Evolutionary conservation across 2,113 vertebrate species (phyloP).

Genomic region (Ctenomys sociabilis): DNA sequence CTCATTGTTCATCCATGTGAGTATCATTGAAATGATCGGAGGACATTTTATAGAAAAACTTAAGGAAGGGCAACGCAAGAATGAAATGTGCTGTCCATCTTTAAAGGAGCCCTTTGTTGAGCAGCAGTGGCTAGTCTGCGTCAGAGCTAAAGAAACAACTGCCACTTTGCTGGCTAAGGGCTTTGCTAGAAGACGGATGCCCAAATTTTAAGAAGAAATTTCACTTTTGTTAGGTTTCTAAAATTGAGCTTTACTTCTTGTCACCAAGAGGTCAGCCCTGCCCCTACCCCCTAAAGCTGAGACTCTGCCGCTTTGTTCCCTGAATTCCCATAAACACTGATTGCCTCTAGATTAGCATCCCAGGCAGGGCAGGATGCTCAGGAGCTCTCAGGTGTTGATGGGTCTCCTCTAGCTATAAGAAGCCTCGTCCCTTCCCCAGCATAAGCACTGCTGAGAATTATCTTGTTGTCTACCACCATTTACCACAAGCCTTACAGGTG

Average conservation of each 20-base stretch:
- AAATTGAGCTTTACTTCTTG: constrained; percentile 36
- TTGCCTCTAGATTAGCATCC: not conserved
- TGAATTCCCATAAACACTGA: not conserved
- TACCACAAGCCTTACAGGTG: not conserved
- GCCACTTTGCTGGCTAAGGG: not conserved
- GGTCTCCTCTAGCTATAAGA: not conserved
- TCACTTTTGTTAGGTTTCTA: constrained; percentile 1
- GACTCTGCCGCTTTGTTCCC: not conserved
- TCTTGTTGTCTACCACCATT: not conserved
- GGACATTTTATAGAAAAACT: not conserved
- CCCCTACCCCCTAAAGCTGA: not conserved
- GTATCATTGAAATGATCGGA: not conserved
- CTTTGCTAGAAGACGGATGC: constrained; percentile 42
- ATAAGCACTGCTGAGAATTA: not conserved
- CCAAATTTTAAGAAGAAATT: not conserved
- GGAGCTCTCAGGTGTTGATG: not conserved
- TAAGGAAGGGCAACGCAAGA: not conserved
- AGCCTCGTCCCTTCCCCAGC: not conserved
- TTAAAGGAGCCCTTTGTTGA: not conserved
- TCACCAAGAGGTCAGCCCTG: not conserved
- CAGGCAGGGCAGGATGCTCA: not conserved
- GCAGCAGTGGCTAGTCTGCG: not conserved
- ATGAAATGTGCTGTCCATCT: not conserved
- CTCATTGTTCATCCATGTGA: constrained; percentile 65
- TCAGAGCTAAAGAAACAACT: not conserved